Evolutionary conservation across 2,888 invertebrate genomes (phyloP).

Genomic region (Meliscaeva auricollis): DNA sequence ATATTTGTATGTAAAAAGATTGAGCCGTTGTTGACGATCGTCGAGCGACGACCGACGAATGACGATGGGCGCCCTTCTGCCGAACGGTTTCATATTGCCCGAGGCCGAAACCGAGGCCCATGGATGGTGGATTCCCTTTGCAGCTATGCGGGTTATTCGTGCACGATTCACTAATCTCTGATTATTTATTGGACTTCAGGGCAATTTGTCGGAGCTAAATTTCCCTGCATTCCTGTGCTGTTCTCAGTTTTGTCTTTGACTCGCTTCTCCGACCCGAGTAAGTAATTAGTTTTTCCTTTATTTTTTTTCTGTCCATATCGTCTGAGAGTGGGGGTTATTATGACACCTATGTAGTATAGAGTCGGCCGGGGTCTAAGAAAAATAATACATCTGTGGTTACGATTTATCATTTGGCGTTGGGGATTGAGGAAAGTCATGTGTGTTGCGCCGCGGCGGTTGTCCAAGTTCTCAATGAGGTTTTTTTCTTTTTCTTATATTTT

Average conservation of each 20-base stretch:
- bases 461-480: slow-evolving; percentile 51
- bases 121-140: slow-evolving; percentile 35
- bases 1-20: slow-evolving; percentile 31
- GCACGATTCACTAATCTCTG: slow-evolving; percentile 73
- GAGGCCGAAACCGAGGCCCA: neutral
- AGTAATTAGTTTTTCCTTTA: slow-evolving; percentile 62
- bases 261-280: slow-evolving; percentile 23
- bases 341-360: slow-evolving; percentile 53
- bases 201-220: slow-evolving; percentile 68
- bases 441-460: slow-evolving; percentile 38
- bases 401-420: slow-evolving; percentile 60
- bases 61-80: slow-evolving; percentile 60
- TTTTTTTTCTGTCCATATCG: neutral
- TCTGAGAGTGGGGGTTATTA: slow-evolving; percentile 51
- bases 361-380: slow-evolving; percentile 49
- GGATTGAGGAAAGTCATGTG: slow-evolving; percentile 43
- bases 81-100: slow-evolving; percentile 42
- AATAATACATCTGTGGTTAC: slow-evolving; percentile 51
- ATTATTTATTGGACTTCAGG: slow-evolving; percentile 73
- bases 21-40: slow-evolving; percentile 51
- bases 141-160: slow-evolving; percentile 42
- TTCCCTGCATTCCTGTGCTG: slow-evolving; percentile 42
- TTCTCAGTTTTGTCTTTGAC: slow-evolving; percentile 37
- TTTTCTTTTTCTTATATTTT: too few species aligned
- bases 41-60: slow-evolving; percentile 27